phyloP scores from a whole-genome alignment of 1,140 invertebrate species.

The Drosophila trapezifrons region DNA sequence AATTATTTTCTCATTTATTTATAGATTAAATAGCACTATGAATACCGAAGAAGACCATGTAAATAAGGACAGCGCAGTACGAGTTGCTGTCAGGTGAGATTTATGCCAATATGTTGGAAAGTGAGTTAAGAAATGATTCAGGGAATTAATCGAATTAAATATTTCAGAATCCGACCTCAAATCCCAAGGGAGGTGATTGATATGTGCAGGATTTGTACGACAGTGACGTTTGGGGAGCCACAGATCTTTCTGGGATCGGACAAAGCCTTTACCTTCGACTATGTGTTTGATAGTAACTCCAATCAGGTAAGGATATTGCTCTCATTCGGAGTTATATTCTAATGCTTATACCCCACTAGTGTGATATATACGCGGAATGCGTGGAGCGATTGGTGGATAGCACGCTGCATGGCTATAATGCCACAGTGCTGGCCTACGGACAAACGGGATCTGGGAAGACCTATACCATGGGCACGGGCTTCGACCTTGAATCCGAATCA shows the following conservation, averaged over 20 bases:
- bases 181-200: slow-evolving; percentile 96
- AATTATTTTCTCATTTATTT: slow-evolving; percentile 8
- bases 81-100: slow-evolving; percentile 45
- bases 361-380: slow-evolving; percentile 93
- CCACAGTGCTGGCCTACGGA: slow-evolving; percentile 98
- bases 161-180: slow-evolving; percentile 95
- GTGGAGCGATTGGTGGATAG: slow-evolving; percentile 94
- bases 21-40: slow-evolving; percentile 16
- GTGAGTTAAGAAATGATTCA: neutral
- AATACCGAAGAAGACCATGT: slow-evolving; percentile 23
- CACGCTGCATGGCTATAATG: slow-evolving; percentile 96
- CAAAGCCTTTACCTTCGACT: slow-evolving; percentile 98
- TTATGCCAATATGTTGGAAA: neutral
- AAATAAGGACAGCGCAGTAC: slow-evolving; percentile 29
- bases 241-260: slow-evolving; percentile 97
- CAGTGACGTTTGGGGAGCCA: slow-evolving; percentile 93
- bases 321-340: slow-evolving; percentile 44
- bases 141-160: neutral
- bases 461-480: slow-evolving; percentile 99
- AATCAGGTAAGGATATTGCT: slow-evolving; percentile 85
- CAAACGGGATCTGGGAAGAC: slow-evolving; percentile 99
- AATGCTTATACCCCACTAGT: slow-evolving; percentile 78
- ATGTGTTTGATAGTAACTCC: slow-evolving; percentile 94
- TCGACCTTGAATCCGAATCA: slow-evolving; percentile 91
- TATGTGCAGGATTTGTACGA: slow-evolving; percentile 96